Evolutionary conservation across 2,797 vertebrate species (phyloP).

Genomic region (Argyrosomus regius): DNA sequence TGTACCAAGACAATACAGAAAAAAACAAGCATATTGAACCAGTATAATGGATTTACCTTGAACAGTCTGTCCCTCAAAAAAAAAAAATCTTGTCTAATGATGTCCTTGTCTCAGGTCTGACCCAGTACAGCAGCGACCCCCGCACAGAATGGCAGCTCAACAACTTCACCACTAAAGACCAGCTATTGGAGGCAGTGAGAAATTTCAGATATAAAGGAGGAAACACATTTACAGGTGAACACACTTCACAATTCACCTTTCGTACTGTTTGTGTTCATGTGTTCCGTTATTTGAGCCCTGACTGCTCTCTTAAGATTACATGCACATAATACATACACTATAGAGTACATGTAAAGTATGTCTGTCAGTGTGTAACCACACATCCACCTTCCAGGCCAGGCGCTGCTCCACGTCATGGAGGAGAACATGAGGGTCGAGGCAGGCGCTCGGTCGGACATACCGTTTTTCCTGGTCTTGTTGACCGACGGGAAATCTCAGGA

Average conservation of each 20-base stretch:
- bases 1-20: background rate
- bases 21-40: background rate
- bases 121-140: slow-evolving; percentile 95
- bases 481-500: slow-evolving; percentile 98
- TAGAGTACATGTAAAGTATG: too few species aligned
- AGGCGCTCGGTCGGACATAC: slow-evolving; percentile 84
- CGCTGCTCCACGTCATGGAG: slow-evolving; percentile 91
- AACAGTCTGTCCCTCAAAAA: background rate
- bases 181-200: slow-evolving; percentile 89
- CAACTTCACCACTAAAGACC: slow-evolving; percentile 86
- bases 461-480: slow-evolving; percentile 89
- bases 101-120: slow-evolving; percentile 84
- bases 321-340: background rate
- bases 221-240: slow-evolving; percentile 94
- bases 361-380: slow-evolving; percentile 5
- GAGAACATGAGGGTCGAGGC: slow-evolving; percentile 88
- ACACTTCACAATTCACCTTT: background rate
- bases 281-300: slow-evolving; percentile 10
- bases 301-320: background rate
- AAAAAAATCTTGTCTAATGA: background rate
- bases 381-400: slow-evolving; percentile 86
- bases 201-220: slow-evolving; percentile 93
- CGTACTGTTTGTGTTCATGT: background rate
- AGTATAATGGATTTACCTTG: background rate
- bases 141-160: slow-evolving; percentile 95